phyloP scores from a whole-genome alignment of 1,140 invertebrate species.

The Prorops nasuta region DNA sequence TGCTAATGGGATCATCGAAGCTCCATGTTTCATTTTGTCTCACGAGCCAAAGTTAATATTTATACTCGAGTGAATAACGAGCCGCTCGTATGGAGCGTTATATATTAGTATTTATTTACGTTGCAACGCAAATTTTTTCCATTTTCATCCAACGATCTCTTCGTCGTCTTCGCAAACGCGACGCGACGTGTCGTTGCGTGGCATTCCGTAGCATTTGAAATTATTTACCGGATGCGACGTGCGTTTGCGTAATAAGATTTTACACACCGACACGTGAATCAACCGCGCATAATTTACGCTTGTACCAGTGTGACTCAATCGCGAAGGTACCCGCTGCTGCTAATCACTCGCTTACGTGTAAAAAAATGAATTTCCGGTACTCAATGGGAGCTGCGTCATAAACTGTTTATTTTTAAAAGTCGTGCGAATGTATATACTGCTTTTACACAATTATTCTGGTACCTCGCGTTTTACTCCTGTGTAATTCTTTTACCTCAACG shows the following conservation, averaged over 20 bases:
- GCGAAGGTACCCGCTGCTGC: constrained; percentile 33
- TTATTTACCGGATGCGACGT: constrained; percentile 35
- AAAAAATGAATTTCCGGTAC: constrained; percentile 33
- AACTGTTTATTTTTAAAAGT: no score
- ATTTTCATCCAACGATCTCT: neutral
- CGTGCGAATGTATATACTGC: no score
- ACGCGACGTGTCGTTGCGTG: constrained; percentile 17
- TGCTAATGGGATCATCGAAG: no score
- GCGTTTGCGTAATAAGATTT: constrained; percentile 25
- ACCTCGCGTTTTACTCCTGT: no score
- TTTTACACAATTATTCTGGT: no score
- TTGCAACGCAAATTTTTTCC: no score
- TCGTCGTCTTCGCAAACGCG: neutral
- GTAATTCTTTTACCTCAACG: no score
- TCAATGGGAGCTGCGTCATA: constrained; percentile 8
- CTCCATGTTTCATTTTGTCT: no score
- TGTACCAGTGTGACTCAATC: constrained; percentile 38
- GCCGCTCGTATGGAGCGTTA: no score
- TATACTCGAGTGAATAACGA: no score
- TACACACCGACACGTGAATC: neutral
- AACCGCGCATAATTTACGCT: constrained; percentile 3
- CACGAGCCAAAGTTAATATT: no score
- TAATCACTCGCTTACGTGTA: constrained; percentile 40
- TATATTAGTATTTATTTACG: no score
- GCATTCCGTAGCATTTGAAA: constrained; percentile 25